Conservation (phyloP, 2,888 invertebrate species). For the Antitype chi region DNA sequence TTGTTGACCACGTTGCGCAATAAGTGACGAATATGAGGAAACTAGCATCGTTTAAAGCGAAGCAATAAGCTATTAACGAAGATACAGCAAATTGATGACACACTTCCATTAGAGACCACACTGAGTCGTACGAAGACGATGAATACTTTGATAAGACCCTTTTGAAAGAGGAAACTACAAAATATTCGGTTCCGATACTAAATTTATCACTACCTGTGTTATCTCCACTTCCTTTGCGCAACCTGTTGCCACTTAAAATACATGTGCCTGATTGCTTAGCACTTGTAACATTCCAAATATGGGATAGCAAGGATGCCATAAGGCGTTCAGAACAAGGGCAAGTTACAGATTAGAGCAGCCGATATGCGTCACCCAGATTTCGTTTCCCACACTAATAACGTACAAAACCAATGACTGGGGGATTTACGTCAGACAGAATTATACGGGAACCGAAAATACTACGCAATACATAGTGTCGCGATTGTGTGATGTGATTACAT, state of each 20-base stretch:
- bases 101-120: conserved; percentile 22
- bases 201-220: conserved; percentile 46
- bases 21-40: conserved; percentile 43
- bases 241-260: conserved; percentile 41
- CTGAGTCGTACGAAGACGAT: conserved; percentile 14
- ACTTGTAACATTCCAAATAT: conserved; percentile 55
- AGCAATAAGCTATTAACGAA: conserved; percentile 37
- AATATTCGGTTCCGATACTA: conserved; percentile 45
- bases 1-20: conserved; percentile 30
- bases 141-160: conserved; percentile 13
- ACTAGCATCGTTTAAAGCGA: conserved; percentile 32
- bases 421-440: conserved; percentile 50
- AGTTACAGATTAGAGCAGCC: conserved; percentile 39
- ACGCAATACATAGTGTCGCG: conserved; percentile 45
- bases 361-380: conserved; percentile 51
- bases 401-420: conserved; percentile 21
- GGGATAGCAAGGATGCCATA: conserved; percentile 52
- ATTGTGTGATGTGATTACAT: conserved; percentile 57
- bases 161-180: conserved; percentile 39
- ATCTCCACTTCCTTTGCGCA: conserved; percentile 48
- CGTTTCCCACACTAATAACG: conserved; percentile 39
- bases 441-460: conserved; percentile 47
- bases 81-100: conserved; percentile 37
- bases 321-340: conserved; percentile 53
- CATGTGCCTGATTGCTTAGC: conserved; percentile 52